phyloP scores from a whole-genome alignment of 2,113 vertebrate species.

The Parus major region DNA sequence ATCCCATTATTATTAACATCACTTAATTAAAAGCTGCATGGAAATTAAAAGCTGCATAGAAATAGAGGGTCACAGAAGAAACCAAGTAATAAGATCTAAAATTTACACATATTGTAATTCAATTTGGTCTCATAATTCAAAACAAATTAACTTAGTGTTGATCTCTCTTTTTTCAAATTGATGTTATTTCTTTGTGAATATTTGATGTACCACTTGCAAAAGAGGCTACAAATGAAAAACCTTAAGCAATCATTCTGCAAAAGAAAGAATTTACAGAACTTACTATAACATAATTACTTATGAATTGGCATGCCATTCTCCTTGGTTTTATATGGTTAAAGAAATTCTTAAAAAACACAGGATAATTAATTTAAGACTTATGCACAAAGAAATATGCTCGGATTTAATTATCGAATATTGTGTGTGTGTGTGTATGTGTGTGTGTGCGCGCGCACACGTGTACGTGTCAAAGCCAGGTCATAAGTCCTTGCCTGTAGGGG shows the following conservation, averaged over 20 bases:
- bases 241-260: background rate
- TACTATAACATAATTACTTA: background rate
- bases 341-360: background rate
- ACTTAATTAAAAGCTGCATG: background rate
- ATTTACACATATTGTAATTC: background rate
- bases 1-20: background rate
- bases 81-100: background rate
- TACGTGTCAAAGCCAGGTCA: background rate
- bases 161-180: background rate
- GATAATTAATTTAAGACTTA: background rate
- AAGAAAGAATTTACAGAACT: background rate
- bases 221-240: background rate
- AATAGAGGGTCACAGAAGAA: background rate
- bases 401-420: constrained; percentile 6
- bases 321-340: background rate
- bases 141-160: background rate
- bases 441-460: background rate
- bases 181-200: background rate
- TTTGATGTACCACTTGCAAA: background rate
- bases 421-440: background rate
- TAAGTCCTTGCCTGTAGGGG: background rate
- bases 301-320: background rate
- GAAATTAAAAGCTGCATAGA: background rate
- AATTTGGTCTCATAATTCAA: background rate
- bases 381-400: background rate